Percentiles rank a stretch among this genome's conserved stretches.
Evolutionary conservation across 2,797 vertebrate species (phyloP).

Genomic region (Megaceryle alcyon): DNA sequence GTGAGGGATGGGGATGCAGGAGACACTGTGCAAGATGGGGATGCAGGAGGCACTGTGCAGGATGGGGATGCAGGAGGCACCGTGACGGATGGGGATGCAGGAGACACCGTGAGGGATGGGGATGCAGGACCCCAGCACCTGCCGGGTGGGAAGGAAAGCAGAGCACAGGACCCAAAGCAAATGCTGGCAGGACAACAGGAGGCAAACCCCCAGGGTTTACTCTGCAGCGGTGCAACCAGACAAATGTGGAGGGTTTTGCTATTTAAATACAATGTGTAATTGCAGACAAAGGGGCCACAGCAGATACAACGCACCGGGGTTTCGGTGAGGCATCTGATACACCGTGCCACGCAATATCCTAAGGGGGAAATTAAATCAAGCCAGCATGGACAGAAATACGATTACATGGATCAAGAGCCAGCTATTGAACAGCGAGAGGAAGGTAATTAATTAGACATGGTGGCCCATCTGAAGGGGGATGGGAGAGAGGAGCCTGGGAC

Average conservation of each 20-base stretch:
- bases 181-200: not conserved
- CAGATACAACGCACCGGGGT: not conserved
- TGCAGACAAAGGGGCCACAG: not conserved
- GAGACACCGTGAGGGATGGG: no score
- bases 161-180: no score
- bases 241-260: not conserved
- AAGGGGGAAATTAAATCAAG: constrained; percentile 39
- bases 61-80: not conserved
- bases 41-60: not conserved
- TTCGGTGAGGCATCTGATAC: not conserved
- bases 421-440: not conserved
- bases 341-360: not conserved
- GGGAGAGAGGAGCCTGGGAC: not conserved
- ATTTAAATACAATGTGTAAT: not conserved
- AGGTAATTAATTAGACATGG: constrained; percentile 55
- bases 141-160: not conserved
- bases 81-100: not conserved
- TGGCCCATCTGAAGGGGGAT: not conserved
- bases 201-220: not conserved
- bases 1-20: no score
- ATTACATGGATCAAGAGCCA: constrained; percentile 34
- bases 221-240: not conserved
- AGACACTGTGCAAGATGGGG: no score
- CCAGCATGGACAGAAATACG: constrained; percentile 7
- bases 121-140: not conserved